Percentiles rank a stretch among this genome's conserved stretches.
These are phyloP conservation scores for Polia nebulosa DNA, from an alignment of 2,888 invertebrate species.

Conservation along the genomic window DNA sequence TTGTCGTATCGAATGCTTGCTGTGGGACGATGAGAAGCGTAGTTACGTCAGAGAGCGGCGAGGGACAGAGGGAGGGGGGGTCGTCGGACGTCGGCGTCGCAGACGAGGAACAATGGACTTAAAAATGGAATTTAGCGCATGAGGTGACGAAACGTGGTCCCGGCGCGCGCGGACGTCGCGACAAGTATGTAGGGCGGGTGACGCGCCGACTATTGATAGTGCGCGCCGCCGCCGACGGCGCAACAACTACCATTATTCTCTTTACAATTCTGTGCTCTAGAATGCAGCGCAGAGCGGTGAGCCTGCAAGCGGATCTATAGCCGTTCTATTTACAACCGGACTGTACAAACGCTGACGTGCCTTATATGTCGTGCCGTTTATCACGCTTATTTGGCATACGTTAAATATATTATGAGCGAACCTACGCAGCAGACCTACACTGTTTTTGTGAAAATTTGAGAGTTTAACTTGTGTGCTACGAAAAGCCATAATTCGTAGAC, in stretches of 20 bases:
- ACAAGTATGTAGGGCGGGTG: conserved; percentile 84
- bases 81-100: conserved; percentile 64
- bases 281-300: conserved; percentile 67
- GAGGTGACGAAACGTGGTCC: conserved; percentile 82
- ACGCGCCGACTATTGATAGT: conserved; percentile 86
- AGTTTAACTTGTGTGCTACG: conserved; percentile 31
- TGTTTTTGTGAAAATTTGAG: conserved; percentile 1
- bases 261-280: conserved; percentile 71
- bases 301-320: conserved; percentile 66
- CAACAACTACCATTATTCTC: conserved; percentile 66
- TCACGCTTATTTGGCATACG: conserved; percentile 51
- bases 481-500: conserved; percentile 44
- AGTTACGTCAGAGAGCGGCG: conserved; percentile 72
- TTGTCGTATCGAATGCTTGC: conserved; percentile 73
- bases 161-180: conserved; percentile 76
- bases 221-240: conserved; percentile 66
- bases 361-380: conserved; percentile 56
- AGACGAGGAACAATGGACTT: conserved; percentile 78
- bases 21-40: conserved; percentile 72
- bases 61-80: conserved; percentile 59
- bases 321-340: conserved; percentile 58
- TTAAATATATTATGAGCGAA: conserved; percentile 35
- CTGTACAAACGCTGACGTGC: conserved; percentile 47
- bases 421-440: conserved; percentile 18
- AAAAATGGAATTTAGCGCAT: conserved; percentile 83